A percentile compares a stretch with the other conserved stretches of the same genome.
phyloP scores from a whole-genome alignment of 2,888 invertebrate genomes.

The Dexiosoma caninum region DNA sequence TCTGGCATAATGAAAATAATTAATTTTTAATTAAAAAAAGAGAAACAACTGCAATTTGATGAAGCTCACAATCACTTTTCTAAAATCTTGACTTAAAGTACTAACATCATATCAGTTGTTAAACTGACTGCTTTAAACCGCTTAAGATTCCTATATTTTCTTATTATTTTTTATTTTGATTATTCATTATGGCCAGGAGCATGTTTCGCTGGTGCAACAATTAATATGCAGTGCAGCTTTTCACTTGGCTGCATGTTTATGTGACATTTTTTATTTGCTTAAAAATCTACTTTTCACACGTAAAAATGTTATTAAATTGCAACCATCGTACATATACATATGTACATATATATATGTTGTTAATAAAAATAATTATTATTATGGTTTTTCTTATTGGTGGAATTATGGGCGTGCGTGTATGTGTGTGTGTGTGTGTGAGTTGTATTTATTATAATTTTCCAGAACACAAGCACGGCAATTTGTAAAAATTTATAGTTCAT shows the following conservation, averaged over 20 bases:
- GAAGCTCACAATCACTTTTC: background rate
- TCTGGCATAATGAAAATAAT: background rate
- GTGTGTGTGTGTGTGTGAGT: too few relatives aligned
- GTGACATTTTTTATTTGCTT: slow-evolving; percentile 64
- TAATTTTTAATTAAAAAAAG: background rate
- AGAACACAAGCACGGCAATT: slow-evolving; percentile 19
- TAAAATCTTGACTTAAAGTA: slow-evolving; percentile 1
- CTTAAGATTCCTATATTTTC: slow-evolving; percentile 22
- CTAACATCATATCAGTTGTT: background rate
- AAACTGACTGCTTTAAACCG: slow-evolving; percentile 24
- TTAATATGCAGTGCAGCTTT: slow-evolving; percentile 36
- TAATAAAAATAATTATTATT: slow-evolving; percentile 54
- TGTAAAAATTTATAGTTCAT: slow-evolving; percentile 16
- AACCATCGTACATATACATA: too few relatives aligned
- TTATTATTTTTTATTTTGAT: background rate
- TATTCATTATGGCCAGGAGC: slow-evolving; percentile 27
- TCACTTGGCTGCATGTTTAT: slow-evolving; percentile 60
- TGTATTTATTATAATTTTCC: background rate
- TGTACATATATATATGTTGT: too few relatives aligned
- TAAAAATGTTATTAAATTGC: slow-evolving; percentile 65
- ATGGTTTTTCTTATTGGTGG: background rate
- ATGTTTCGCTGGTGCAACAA: slow-evolving; percentile 15
- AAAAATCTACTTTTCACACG: slow-evolving; percentile 67
- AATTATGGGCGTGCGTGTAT: background rate
- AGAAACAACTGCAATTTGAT: background rate